Conservation (phyloP, 2,113 vertebrate species). For the Cinclus mexicanus region DNA sequence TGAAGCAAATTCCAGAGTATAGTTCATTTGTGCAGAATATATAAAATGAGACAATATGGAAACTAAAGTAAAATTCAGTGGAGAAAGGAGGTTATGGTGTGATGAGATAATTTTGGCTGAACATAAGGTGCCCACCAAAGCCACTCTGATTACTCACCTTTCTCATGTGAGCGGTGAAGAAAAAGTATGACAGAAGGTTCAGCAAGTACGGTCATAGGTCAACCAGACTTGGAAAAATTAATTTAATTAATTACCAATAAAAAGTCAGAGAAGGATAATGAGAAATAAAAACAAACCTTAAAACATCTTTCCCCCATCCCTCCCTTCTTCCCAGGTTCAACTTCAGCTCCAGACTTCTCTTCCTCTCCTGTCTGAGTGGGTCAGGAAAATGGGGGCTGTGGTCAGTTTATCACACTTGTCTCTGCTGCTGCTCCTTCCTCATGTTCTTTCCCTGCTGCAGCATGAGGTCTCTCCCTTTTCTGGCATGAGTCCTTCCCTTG, state of each 20-base stretch:
- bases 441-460: not conserved
- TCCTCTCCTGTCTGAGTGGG: fast-evolving
- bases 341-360: not conserved
- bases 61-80: not conserved
- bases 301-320: not conserved
- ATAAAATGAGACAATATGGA: not conserved
- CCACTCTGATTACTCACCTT: not conserved
- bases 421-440: not conserved
- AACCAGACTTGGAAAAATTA: not conserved
- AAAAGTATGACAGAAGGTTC: not conserved
- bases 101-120: not conserved
- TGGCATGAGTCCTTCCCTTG: not conserved
- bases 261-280: not conserved
- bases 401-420: not conserved
- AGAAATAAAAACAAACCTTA: not conserved
- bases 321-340: not conserved
- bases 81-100: not conserved
- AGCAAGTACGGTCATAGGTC: not conserved
- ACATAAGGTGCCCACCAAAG: not conserved
- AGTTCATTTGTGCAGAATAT: not conserved
- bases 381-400: not conserved
- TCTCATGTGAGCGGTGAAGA: not conserved
- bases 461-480: fast-evolving
- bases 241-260: not conserved
- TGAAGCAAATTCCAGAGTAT: not conserved